Evolutionary conservation across 2,113 vertebrate species (phyloP), one percentile per base, ranked within the genome.

Genomic region (Neoarius graeffei): DNA sequence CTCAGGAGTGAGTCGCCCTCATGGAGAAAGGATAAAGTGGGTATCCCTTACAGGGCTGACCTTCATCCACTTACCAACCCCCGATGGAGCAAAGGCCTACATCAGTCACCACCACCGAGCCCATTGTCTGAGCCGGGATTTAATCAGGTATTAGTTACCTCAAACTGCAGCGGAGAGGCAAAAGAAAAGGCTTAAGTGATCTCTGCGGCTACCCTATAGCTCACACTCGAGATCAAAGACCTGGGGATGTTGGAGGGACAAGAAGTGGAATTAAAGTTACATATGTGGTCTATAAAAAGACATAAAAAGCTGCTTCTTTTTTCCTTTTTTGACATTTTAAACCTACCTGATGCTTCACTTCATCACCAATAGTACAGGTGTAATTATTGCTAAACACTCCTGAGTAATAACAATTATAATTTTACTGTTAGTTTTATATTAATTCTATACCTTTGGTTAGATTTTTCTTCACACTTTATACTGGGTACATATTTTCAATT

Each of bases 1-100:
- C 95, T 93, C 92, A 95, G 95, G 97, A 96, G 97, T 97, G 96
- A 98, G 97, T 96, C 96, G 95, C 97, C 95, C 96, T 97, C 97
- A 96, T 95, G 94, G 96, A 94, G 95, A 93, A 60, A 93, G 96
- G 96, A 98, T 98, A 96, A 98, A 98, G 96, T 96, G 95, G 96
- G 97, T 97, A 97, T 98, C 97, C 96, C 97, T 99, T 98, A 99
- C 97, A 97, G 96, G 97, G 95, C 96, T 96, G 94, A 97, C 97
- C 97, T 96, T 96, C 96, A 97, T 94, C 96, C 97, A 95, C 96
- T 93, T 92, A 87, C 93, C 92, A 89, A 91, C 93, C 91, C 94
- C 96, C 97, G 96, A 97, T 93, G 94, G 95, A 96, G 96, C 96
- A 95, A 92, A 94, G 96, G 96, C 96, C 87, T 95, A 96, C 97